Evolutionary conservation across 2,113 vertebrate genomes (phyloP).

Genomic region (Misgurnus anguillicaudatus): DNA sequence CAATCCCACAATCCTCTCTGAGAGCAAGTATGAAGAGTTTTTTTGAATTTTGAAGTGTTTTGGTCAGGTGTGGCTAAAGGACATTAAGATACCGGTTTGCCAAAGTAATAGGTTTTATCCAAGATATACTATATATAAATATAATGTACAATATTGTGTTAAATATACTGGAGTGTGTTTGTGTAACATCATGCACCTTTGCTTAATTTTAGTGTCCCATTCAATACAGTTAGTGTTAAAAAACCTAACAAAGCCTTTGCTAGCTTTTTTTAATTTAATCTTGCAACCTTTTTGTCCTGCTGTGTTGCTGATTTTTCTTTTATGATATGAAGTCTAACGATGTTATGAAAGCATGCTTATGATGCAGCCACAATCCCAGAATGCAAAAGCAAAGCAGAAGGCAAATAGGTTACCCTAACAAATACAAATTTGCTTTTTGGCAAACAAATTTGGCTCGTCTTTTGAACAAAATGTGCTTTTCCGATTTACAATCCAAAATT

Average conservation of each 20-base stretch:
- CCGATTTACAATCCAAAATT: no score
- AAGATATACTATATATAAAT: no score
- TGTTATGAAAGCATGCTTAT: background rate
- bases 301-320: background rate
- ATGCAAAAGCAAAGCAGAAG: no score
- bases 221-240: background rate
- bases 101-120: no score
- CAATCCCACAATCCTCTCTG: conserved; percentile 3
- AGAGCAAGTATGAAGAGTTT: background rate
- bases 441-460: no score
- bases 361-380: background rate
- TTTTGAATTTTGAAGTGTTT: background rate
- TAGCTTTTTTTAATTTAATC: background rate
- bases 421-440: no score
- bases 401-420: no score
- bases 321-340: background rate
- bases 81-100: background rate
- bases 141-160: no score
- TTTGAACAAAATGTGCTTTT: no score
- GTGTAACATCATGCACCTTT: no score
- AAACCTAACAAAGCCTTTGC: background rate
- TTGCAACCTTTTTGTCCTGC: background rate
- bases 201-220: no score
- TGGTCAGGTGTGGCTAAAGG: background rate
- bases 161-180: no score